phyloP scores from a whole-genome alignment of 2,888 invertebrate species.

The Lepas anatifera region DNA sequence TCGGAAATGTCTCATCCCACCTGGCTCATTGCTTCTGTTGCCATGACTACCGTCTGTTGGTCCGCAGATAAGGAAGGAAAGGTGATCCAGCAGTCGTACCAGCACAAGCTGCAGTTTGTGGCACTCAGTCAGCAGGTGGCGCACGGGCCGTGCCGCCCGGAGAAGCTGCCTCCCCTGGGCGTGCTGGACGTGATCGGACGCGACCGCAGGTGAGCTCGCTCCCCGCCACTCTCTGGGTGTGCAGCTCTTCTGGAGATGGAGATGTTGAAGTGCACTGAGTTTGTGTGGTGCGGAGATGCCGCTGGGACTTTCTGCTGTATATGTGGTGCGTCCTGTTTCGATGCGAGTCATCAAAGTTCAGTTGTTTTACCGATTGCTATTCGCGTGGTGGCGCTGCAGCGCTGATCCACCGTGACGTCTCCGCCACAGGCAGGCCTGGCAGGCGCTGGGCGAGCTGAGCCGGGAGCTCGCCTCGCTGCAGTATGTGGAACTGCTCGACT shows the following conservation, averaged over 20 bases:
- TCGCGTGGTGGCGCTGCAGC: no score
- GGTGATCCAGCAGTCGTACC: constrained; percentile 85
- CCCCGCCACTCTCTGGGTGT: no score
- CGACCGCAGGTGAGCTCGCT: constrained; percentile 65
- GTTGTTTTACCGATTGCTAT: no score
- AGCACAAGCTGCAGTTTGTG: constrained; percentile 79
- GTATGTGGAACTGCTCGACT: constrained; percentile 76
- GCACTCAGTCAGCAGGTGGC: constrained; percentile 84
- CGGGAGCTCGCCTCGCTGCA: constrained; percentile 81
- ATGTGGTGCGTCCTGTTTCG: no score
- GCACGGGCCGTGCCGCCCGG: constrained; percentile 65
- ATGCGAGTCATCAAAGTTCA: no score
- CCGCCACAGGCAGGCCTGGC: constrained; percentile 67
- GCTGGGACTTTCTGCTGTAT: no score
- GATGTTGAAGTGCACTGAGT: no score
- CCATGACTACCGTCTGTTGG: background rate
- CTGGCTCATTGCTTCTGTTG: no score
- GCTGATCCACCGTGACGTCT: no score
- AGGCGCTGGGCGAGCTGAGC: constrained; percentile 70
- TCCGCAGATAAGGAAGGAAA: constrained; percentile 91
- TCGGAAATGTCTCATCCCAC: no score
- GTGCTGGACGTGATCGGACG: constrained; percentile 90
- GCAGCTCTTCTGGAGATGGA: no score
- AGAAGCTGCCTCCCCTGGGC: constrained; percentile 64
- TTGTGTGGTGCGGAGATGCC: no score